Evolutionary conservation across 2,888 invertebrate genomes (phyloP).

Genomic region (Pollenia angustigena): DNA sequence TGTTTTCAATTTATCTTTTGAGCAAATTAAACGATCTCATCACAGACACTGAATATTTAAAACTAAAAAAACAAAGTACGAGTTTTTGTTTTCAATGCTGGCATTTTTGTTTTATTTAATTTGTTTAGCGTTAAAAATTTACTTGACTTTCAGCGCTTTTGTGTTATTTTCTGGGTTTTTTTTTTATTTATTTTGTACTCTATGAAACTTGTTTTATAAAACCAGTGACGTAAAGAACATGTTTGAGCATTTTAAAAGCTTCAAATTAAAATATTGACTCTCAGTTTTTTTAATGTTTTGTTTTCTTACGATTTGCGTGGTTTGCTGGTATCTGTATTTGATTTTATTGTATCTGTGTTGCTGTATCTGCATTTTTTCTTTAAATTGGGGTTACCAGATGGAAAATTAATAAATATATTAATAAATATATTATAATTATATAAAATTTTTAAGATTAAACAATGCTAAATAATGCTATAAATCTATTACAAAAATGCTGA

Average conservation of each 20-base stretch:
- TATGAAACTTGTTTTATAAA: conserved; percentile 13
- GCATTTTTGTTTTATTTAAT: conserved; percentile 33
- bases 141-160: not conserved
- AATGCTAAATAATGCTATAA: too few relatives aligned
- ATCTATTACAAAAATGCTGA: too few relatives aligned
- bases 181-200: conserved; percentile 1
- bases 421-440: too few relatives aligned
- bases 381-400: conserved; percentile 10
- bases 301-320: conserved; percentile 4
- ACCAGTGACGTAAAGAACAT: conserved; percentile 29
- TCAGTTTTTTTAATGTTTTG: conserved; percentile 27
- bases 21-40: conserved; percentile 38
- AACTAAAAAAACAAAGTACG: conserved; percentile 62
- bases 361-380: conserved; percentile 29
- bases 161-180: conserved; percentile 4
- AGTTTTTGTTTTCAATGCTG: conserved; percentile 59
- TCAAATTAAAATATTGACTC: conserved; percentile 13
- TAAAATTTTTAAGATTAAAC: too few relatives aligned
- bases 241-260: conserved; percentile 20
- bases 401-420: too few relatives aligned
- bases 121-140: not conserved
- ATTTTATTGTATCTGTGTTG: conserved; percentile 8
- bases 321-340: not conserved
- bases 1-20: not conserved
- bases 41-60: conserved; percentile 52